Evolutionary conservation across 2,888 invertebrate genomes (phyloP).

Genomic region (Heliconius sara): DNA sequence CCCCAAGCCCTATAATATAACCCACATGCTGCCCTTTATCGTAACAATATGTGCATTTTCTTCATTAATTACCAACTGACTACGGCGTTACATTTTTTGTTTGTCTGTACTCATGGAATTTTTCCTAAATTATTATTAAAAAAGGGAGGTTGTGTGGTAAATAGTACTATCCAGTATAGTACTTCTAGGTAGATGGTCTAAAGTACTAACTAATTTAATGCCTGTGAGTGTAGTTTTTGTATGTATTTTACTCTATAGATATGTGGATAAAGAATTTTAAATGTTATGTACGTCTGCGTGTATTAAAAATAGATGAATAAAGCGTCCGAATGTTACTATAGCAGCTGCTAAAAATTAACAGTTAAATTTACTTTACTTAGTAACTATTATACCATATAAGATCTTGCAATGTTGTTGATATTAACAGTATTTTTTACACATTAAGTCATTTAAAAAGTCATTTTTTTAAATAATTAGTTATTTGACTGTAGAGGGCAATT

Average conservation of each 20-base stretch:
- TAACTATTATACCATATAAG: background rate
- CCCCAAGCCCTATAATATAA: conserved; percentile 50
- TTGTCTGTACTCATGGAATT: conserved; percentile 13
- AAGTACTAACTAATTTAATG: too few relatives aligned
- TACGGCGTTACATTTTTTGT: conserved; percentile 18
- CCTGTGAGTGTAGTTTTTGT: too few relatives aligned
- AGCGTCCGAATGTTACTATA: background rate
- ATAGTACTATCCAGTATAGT: background rate
- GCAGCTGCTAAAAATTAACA: background rate
- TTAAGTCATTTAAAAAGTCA: background rate
- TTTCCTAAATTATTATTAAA: background rate
- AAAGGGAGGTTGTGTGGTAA: background rate
- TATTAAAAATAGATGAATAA: background rate
- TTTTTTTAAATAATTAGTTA: too few relatives aligned
- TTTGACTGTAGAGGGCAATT: too few relatives aligned
- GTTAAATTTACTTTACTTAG: background rate
- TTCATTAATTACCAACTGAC: conserved; percentile 26
- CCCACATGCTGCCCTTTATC: conserved; percentile 47
- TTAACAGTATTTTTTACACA: background rate
- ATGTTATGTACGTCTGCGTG: background rate
- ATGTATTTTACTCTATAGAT: background rate
- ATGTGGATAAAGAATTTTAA: background rate
- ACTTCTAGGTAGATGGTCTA: too few relatives aligned
- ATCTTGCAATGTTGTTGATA: background rate
- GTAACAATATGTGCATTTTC: conserved; percentile 40